Base-by-base conservation (phyloP, 2,113 vertebrate species). In the Synodontis membranacea region DNA sequence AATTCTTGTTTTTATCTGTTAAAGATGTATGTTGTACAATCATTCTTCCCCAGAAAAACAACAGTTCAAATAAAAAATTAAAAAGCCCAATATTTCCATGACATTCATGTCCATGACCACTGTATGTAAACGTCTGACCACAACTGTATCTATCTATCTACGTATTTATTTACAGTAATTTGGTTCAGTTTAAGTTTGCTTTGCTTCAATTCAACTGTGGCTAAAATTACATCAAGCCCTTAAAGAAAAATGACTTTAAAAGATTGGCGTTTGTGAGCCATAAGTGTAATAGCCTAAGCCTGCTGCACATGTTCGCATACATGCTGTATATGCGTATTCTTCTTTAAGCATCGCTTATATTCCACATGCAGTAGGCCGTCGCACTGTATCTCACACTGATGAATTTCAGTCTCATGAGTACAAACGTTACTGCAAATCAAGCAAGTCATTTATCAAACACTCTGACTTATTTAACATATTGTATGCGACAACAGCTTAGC, bases 341-440 rank as follows among this genome's bases (percentile, higher is more conserved):
- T 56, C 21, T 56, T 54, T 54, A 52, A 52, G n/a, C 10, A 79
- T 21, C 10, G 25, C 48, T 78, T 8, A 54, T 52, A 21, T 70
- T 70, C 50, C 64, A 39, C 56, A 75, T 31, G 70, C 39, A 76
- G 70, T 74, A 28, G 70, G 54, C 52, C 23, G 8, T 76, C 34
- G 1, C 39, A 37, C 56, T 2, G 46, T 62, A 64, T 28, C 54
- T 76, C 39, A 78, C 56, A 31, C 21, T 50, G 42, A 25, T 60
- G 54, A 64, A 78, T 42, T 39, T 78, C 44, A 78, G 19, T 80
- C 46, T 66, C 84, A 86, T n/a, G 23, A 66, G 75, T 42, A 23
- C 21, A 54, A 78, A 39, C 56, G 66, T 12, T 84, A 62, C 34
- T 84, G 70, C 34, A 42, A 56, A 44, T 1, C 68, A 44, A 78